These are phyloP conservation scores for Geodia barretti DNA, from an alignment of 37 sponge, comb jelly and placozoan species.

Conservation along the genomic window DNA sequence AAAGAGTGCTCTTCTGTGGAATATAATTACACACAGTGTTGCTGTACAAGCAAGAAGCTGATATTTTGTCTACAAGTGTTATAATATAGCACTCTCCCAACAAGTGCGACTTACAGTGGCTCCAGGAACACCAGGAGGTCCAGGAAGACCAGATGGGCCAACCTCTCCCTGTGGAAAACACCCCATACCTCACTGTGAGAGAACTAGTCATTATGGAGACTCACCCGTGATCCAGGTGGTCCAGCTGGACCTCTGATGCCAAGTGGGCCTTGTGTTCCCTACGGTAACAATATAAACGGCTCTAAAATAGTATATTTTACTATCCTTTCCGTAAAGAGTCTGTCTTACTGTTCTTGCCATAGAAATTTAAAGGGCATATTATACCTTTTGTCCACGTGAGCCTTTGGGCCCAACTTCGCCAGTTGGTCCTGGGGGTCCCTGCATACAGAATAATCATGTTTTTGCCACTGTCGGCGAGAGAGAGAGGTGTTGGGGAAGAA, in stretches of 20 bases:
- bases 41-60: too few species aligned
- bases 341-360: too few species aligned
- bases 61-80: too few species aligned
- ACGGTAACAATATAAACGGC: too few species aligned
- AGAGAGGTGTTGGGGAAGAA: background rate
- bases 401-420: conserved; percentile 53
- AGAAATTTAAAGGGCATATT: too few species aligned
- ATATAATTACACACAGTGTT: too few species aligned
- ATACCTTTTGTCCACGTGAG: conserved; percentile 55
- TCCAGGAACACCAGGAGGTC: conserved; percentile 67
- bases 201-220: background rate
- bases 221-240: conserved; percentile 33
- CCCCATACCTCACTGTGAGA: too few species aligned
- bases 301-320: too few species aligned
- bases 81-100: background rate
- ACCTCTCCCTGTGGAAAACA: conserved; percentile 56
- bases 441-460: background rate
- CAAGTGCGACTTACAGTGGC: conserved; percentile 49
- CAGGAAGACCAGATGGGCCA: conserved; percentile 62
- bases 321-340: too few species aligned
- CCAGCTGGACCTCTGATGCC: conserved; percentile 51
- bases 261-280: conserved; percentile 42
- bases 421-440: conserved; percentile 51
- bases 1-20: too few species aligned
- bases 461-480: background rate